These are phyloP conservation scores for Catotricha subobsoleta DNA, from an alignment of 2,888 invertebrate species.

Conservation along the genomic window DNA sequence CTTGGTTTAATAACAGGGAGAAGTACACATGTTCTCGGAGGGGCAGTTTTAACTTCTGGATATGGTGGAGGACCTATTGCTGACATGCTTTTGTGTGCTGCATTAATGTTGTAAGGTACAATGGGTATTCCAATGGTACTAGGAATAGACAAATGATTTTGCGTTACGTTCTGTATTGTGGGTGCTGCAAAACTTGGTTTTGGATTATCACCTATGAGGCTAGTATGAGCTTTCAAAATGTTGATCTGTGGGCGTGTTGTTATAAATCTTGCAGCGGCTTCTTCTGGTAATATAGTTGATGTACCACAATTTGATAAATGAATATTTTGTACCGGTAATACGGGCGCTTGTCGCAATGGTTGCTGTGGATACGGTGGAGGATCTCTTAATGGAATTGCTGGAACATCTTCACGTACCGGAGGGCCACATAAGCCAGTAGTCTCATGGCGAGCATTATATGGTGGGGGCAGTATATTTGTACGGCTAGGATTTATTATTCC, in stretches of 20 bases:
- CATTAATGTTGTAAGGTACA: constrained; percentile 37
- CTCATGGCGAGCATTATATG: constrained; percentile 45
- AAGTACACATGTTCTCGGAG: constrained; percentile 34
- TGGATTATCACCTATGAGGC: constrained; percentile 43
- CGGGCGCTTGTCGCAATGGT: constrained; percentile 12
- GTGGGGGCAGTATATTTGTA: constrained; percentile 39
- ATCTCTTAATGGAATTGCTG: constrained; percentile 31
- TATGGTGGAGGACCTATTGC: constrained; percentile 29
- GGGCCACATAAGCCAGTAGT: constrained; percentile 33
- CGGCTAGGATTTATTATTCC: constrained; percentile 25
- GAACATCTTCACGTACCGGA: constrained; percentile 16
- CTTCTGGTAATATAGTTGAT: constrained; percentile 38
- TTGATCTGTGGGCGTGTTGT: constrained; percentile 59
- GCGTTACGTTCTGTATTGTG: constrained; percentile 13
- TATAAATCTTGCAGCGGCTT: constrained; percentile 57
- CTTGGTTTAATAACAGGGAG: constrained; percentile 44
- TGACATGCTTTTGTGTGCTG: constrained; percentile 42
- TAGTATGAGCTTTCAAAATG: constrained; percentile 58
- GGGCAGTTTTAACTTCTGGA: constrained; percentile 29
- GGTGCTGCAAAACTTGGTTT: constrained; percentile 39
- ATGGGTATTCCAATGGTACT: constrained; percentile 29
- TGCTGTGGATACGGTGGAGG: constrained; percentile 46
- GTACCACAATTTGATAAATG: constrained; percentile 29
- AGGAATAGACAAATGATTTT: constrained; percentile 9
- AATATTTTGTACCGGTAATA: constrained; percentile 7